Evolutionary conservation across 2,113 vertebrate species (phyloP), one percentile per base, ranked within the genome.

Genomic region (Psittacara wagleri): DNA sequence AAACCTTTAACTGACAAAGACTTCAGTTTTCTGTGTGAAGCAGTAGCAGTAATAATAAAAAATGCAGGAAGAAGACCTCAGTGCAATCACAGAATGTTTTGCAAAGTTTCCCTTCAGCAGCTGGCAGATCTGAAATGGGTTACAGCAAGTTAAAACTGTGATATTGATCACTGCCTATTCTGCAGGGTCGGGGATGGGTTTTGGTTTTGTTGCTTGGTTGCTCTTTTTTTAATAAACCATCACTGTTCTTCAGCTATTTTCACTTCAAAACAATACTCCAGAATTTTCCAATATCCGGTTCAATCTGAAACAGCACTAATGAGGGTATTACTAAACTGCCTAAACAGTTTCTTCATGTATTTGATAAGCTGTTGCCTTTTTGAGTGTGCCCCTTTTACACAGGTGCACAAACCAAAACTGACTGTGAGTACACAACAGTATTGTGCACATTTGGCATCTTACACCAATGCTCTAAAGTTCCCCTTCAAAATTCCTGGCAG

Each of bases 401-500:
- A 22, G 8, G 48, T 33, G 44, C 69, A 79, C 37, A 52, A 88
- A 75, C 29, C 59, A 79, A 92, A 72, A 41, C 49, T 84, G 16
- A 46, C 37, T 74, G 22, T 2, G 63, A 68, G 59, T 39, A 82
- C 61, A 49, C 66, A 62, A 43, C 5, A 46, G 74, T 22, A 39
- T 29, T 8, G 2, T 33, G 19, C 25, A 44, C 81, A 35, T 87
- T 96, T 62, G 76, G 83, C 86, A 69, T 64, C 64, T 86, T 57
- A 86, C 51, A 81, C 74, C 79, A 63, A 6, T 11, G 51, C 92
- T 89, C 62, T 33, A 12, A 96, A 96, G 84, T 88, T 91, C 91
- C 92, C 85, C 86, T 87, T 89, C 74, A 85, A 93, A 94, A 92
- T 59, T 80, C 70, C 95, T 70, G 79, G 57, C 91, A 88, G 94